phyloP scores from a whole-genome alignment of 1,140 invertebrate genomes.

The Drosophila bocqueti region DNA sequence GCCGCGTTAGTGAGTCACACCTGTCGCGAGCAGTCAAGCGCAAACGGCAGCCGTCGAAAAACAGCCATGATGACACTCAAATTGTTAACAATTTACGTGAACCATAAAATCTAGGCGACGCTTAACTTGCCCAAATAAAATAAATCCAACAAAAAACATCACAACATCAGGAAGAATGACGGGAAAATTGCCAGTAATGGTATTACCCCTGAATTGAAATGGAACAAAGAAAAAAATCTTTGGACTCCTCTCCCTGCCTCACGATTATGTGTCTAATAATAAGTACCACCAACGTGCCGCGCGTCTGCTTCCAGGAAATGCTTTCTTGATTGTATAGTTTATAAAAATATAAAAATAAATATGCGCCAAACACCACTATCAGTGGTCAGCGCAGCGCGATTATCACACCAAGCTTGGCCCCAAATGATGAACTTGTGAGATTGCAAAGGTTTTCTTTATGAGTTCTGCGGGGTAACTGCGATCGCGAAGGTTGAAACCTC shows the following conservation, averaged over 20 bases:
- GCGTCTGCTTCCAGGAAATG: constrained; percentile 15
- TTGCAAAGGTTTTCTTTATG: not conserved
- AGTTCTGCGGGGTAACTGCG: constrained; percentile 8
- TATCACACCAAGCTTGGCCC: constrained; percentile 18
- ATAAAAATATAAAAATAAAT: constrained; percentile 2
- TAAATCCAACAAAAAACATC: constrained; percentile 1
- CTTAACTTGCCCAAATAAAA: constrained; percentile 21
- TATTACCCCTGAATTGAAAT: constrained; percentile 38
- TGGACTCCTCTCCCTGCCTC: not conserved
- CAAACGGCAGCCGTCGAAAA: constrained; percentile 34
- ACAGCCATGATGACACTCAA: constrained; percentile 67
- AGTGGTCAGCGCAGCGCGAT: not conserved
- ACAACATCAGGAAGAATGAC: constrained; percentile 30
- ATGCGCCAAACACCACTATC: constrained; percentile 12
- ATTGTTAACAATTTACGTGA: constrained; percentile 59
- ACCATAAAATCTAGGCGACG: constrained; percentile 67
- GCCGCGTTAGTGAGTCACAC: constrained; percentile 72
- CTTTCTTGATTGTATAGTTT: not conserved
- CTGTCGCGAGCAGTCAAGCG: constrained; percentile 63
- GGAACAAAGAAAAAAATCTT: constrained; percentile 20
- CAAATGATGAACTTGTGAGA: constrained; percentile 23
- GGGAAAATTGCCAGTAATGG: constrained; percentile 26
- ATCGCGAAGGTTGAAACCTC: constrained; percentile 14
- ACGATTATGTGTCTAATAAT: constrained; percentile 17
- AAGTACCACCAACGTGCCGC: not conserved